phyloP scores from a whole-genome alignment of 2,888 invertebrate genomes.

The Caenorhabditis sp. region DNA sequence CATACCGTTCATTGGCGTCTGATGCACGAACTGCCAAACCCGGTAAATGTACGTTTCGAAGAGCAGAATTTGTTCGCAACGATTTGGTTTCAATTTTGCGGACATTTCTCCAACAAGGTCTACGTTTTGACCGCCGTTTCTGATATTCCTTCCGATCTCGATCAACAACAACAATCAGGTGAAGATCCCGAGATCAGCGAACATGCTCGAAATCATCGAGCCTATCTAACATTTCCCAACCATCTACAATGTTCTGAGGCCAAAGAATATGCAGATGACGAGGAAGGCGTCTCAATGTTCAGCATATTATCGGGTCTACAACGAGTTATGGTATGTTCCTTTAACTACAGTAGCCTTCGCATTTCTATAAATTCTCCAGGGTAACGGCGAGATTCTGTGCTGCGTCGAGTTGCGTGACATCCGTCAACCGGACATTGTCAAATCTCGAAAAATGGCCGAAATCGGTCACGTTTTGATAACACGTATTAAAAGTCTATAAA shows the following conservation, averaged over 20 bases:
- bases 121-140: conserved; percentile 66
- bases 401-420: conserved; percentile 39
- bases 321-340: conserved; percentile 41
- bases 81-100: conserved; percentile 70
- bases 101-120: conserved; percentile 69
- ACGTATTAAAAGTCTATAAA: conserved; percentile 35
- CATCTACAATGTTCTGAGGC: conserved; percentile 54
- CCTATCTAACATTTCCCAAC: conserved; percentile 59
- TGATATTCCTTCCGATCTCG: conserved; percentile 36
- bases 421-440: conserved; percentile 24
- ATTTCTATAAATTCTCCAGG: neutral
- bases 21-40: conserved; percentile 70
- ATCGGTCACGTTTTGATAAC: conserved; percentile 66
- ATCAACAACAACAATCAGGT: neutral
- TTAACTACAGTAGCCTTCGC: too few relatives aligned
- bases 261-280: conserved; percentile 59
- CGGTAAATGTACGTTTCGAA: conserved; percentile 58
- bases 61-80: conserved; percentile 56
- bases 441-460: conserved; percentile 33
- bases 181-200: conserved; percentile 41
- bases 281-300: conserved; percentile 66
- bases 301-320: conserved; percentile 64
- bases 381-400: conserved; percentile 52
- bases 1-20: conserved; percentile 68
- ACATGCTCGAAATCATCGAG: conserved; percentile 55